Conservation (phyloP, 2,113 vertebrate genomes). For the Ochotona princeps region DNA sequence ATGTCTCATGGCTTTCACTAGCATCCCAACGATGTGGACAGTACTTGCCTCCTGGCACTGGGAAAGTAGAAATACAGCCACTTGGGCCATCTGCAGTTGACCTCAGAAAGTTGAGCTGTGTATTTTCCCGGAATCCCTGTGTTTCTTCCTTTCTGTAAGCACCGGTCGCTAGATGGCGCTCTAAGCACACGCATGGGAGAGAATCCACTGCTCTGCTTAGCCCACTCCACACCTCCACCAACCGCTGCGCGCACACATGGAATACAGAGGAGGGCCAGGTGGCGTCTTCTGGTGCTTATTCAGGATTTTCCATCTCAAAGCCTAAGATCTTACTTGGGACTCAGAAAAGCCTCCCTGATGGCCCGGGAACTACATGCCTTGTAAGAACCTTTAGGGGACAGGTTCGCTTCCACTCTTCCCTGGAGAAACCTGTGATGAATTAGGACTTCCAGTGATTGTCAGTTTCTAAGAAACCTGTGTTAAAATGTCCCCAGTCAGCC, state of each 20-base stretch:
- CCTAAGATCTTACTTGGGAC: background rate
- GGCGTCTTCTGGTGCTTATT: background rate
- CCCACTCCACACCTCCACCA: too few species aligned
- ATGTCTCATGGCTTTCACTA: background rate
- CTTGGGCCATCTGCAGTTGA: background rate
- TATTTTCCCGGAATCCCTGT: background rate
- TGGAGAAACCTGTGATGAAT: background rate
- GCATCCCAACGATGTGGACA: background rate
- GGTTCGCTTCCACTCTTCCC: background rate
- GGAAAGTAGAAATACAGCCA: background rate
- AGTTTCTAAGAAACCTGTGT: background rate
- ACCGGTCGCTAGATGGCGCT: conserved; percentile 70
- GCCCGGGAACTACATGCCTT: background rate
- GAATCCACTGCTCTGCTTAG: rapidly evolving
- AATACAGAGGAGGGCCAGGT: rapidly evolving
- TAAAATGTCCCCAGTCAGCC: background rate
- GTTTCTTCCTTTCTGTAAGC: background rate
- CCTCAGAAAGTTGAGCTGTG: background rate
- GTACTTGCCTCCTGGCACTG: background rate
- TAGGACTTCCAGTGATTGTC: background rate
- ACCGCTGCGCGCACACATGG: background rate
- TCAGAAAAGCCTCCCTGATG: background rate
- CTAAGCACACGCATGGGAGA: conserved; percentile 2
- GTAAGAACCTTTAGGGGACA: background rate
- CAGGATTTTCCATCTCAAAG: background rate